Conservation (phyloP, 2,797 vertebrate species). For the Chelonia mydas region DNA sequence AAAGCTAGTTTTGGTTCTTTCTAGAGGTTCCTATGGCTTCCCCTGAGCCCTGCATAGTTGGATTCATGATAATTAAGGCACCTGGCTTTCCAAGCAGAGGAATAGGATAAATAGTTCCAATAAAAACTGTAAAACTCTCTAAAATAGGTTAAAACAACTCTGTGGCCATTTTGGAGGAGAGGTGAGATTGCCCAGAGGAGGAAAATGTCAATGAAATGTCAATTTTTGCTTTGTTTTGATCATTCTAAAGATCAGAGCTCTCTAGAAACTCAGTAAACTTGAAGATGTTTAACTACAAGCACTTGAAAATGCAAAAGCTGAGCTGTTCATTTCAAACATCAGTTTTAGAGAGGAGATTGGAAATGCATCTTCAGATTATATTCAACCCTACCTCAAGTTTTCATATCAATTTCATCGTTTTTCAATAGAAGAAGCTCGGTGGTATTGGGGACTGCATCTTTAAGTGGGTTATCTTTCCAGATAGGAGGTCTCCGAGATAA, state of each 20-base stretch:
- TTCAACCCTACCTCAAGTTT: not conserved
- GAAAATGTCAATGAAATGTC: not conserved
- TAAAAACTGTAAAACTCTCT: not conserved
- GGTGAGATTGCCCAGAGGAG: not conserved
- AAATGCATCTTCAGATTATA: not conserved
- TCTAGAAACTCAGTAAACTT: accelerated
- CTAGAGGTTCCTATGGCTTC: not conserved
- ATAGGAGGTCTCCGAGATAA: too few relatives aligned
- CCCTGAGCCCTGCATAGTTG: not conserved
- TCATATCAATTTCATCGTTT: not conserved
- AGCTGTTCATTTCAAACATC: not conserved
- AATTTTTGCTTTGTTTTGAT: not conserved
- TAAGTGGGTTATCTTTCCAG: too few relatives aligned
- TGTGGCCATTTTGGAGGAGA: accelerated
- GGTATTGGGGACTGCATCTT: too few relatives aligned
- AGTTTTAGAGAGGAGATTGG: not conserved
- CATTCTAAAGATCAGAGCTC: not conserved
- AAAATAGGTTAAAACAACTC: accelerated
- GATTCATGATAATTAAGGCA: not conserved
- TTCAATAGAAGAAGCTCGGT: not conserved
- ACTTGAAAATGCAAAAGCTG: not conserved
- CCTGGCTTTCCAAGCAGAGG: not conserved
- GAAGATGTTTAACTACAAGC: not conserved
- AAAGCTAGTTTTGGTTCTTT: not conserved
- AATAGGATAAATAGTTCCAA: not conserved